Conservation (phyloP, 2,113 vertebrate species). For the Apodemus speciosus region DNA sequence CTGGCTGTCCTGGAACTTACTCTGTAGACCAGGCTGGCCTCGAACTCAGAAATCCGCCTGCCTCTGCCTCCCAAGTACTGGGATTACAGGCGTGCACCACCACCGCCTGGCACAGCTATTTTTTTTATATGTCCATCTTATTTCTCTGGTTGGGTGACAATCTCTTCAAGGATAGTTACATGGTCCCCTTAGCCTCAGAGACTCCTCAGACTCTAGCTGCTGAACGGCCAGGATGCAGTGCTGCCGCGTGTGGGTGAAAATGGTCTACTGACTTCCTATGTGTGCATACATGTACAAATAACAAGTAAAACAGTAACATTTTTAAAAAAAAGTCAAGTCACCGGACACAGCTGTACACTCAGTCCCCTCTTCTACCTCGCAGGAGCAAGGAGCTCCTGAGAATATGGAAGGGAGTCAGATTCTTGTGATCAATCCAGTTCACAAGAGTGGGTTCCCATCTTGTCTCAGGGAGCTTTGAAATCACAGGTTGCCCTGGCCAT, state of each 20-base stretch:
- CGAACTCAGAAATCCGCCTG: no score
- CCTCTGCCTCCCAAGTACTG: no score
- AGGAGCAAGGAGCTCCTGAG: not conserved
- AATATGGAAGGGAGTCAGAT: not conserved
- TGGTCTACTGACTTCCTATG: not conserved
- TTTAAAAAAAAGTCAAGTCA: not conserved
- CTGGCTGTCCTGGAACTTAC: no score
- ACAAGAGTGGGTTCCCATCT: not conserved
- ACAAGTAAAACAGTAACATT: not conserved
- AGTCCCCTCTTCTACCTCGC: no score
- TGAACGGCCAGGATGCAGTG: no score
- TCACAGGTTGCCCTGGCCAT: not conserved
- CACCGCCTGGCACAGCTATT: constrained; percentile 49
- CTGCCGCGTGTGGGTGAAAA: not conserved
- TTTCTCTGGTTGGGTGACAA: constrained; percentile 29
- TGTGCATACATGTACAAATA: not conserved
- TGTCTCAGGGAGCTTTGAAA: not conserved
- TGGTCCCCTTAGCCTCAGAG: not conserved
- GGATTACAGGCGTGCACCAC: no score
- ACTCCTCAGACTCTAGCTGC: not conserved
- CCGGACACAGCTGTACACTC: rapidly evolving
- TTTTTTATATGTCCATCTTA: constrained; percentile 16
- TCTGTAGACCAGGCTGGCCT: no score
- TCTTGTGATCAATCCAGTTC: not conserved
- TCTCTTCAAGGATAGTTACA: constrained; percentile 28